A percentile compares a stretch with the other conserved stretches of the same genome.
phyloP scores from a whole-genome alignment of 2,888 invertebrate genomes.

The Melieria crassipennis region DNA sequence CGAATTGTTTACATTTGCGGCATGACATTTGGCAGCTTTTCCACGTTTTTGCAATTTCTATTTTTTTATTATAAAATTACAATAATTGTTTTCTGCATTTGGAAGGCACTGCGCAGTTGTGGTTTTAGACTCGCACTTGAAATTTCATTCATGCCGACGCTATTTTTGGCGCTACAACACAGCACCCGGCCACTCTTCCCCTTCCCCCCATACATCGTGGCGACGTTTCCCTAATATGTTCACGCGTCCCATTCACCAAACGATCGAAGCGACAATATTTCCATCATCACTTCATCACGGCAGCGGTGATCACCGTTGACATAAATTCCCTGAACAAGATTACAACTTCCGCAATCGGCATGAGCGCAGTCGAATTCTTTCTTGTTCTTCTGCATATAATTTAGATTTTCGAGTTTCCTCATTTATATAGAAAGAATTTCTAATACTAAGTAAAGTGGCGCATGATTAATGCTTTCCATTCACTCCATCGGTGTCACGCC shows the following conservation, averaged over 20 bases:
- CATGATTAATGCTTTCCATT: constrained; percentile 19
- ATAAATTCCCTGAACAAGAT: constrained; percentile 22
- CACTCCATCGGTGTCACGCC: constrained; percentile 9
- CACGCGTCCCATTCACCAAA: background rate
- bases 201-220: too few species aligned
- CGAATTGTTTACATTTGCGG: constrained; percentile 15
- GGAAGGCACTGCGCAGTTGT: too few species aligned
- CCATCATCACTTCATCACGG: constrained; percentile 29
- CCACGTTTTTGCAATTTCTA: background rate
- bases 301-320: constrained; percentile 21
- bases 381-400: too few species aligned
- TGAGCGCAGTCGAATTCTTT: background rate
- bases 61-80: too few species aligned
- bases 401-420: constrained; percentile 8
- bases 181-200: too few species aligned
- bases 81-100: too few species aligned
- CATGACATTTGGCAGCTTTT: background rate
- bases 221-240: constrained; percentile 6
- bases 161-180: too few species aligned
- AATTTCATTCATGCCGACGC: too few species aligned
- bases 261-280: constrained; percentile 30
- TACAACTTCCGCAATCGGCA: constrained; percentile 25
- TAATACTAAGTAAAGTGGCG: constrained; percentile 18
- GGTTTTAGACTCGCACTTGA: too few species aligned
- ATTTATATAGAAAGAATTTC: constrained; percentile 1